Conservation (phyloP, 2,888 invertebrate species). For the Pristionchus maxplancki region DNA sequence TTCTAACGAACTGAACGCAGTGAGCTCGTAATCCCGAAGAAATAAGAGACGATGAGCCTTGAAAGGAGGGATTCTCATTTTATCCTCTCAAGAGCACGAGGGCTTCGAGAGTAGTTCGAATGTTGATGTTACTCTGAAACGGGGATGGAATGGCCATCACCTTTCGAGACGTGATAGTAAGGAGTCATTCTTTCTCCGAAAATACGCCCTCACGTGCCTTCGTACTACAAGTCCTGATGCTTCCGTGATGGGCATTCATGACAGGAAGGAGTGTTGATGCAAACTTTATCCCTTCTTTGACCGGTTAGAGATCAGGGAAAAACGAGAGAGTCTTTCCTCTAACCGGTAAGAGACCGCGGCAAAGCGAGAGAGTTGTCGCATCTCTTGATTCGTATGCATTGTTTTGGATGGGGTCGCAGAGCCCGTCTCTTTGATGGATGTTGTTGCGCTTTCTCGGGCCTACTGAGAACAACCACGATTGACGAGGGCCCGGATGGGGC, state of each 20-base stretch:
- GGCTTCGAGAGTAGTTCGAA: neutral
- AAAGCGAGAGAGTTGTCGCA: neutral
- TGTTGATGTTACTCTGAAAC: no score
- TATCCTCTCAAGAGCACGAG: neutral
- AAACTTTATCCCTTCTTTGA: neutral
- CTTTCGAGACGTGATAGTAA: no score
- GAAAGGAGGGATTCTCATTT: neutral
- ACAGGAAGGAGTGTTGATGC: neutral
- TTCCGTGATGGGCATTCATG: neutral
- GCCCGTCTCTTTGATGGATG: neutral
- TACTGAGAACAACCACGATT: neutral
- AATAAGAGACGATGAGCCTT: neutral
- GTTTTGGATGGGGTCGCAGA: slow-evolving; percentile 18
- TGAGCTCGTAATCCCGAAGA: neutral
- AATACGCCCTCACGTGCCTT: neutral
- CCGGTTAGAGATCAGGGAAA: neutral
- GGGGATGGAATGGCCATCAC: no score
- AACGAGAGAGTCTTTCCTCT: neutral
- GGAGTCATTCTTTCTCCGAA: neutral
- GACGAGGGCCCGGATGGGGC: no score
- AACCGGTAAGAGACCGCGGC: neutral
- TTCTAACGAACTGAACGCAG: neutral
- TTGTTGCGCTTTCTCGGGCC: neutral
- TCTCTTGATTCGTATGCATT: neutral
- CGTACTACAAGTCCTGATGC: neutral